Base-by-base conservation (phyloP, 2,113 vertebrate genomes). In the Phaethon lepturus region DNA sequence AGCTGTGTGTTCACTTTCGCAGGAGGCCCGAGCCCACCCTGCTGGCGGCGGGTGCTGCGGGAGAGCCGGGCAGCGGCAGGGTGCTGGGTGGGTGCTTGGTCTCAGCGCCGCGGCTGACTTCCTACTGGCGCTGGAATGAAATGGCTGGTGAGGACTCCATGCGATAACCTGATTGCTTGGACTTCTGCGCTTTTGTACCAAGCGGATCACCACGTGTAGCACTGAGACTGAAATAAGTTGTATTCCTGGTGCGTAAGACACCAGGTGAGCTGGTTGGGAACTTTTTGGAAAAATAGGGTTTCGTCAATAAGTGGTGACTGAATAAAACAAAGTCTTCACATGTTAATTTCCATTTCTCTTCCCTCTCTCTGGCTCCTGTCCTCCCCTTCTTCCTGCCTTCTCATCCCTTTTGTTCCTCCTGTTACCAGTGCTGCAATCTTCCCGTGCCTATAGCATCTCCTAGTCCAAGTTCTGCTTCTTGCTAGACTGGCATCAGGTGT, bases 81-180 rank as follows among this genome's bases (percentile, higher is more conserved):
- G 1, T 28, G n/a, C 40, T 28, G 31, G 40, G 2, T 24, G 78
- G 45, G 28, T 22, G 26, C 14, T 17, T 14, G 33, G 33, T 68
- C 49, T 38, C n/a, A 26, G 64, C 2, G 3, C 64, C 38, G 47
- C 0, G 1, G 24, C 47, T 52, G 3, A 7, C 31, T 38, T 68
- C 38, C n/a, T 59, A 1, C 53, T 17, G 44, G n/a, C 3, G 0
- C 38, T 17, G 0, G 2, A 23, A 26, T 42, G 20, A 53, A 71
- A 45, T 10, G 24, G 64, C 24, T 55, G 5, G 17, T 7, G 29
- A 81, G 44, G 44, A 5, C 29, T 75, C 35, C 19, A 1, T 9
- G 23, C 35, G 11, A 2, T 56, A 52, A 16, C 42, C 2, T 13
- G 10, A 68, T 24, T 68, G 31, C 73, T 76, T 68, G 10, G 4